These are phyloP conservation scores for Chesias legatella DNA, from an alignment of 2,888 invertebrate species.

Conservation along the genomic window DNA sequence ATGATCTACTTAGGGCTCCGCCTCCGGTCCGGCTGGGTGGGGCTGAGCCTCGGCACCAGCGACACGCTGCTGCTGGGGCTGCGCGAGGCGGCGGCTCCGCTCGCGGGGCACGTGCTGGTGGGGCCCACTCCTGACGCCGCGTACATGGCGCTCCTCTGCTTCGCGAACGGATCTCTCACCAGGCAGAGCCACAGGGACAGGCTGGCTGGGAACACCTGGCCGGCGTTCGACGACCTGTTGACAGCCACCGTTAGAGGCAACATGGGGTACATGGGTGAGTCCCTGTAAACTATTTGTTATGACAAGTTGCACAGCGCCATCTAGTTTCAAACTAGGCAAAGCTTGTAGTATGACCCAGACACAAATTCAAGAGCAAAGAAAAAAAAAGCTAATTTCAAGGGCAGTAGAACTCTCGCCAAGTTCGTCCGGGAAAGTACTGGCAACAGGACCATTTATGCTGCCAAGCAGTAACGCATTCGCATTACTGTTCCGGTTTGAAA, in stretches of 20 bases:
- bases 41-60: constrained; percentile 95
- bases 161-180: constrained; percentile 96
- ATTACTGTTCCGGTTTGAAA: too few relatives aligned
- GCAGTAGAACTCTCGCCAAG: too few relatives aligned
- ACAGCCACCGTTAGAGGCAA: constrained; percentile 93
- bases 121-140: constrained; percentile 89
- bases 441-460: too few relatives aligned
- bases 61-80: constrained; percentile 94
- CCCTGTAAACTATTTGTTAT: too few relatives aligned
- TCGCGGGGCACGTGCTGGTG: constrained; percentile 92
- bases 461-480: too few relatives aligned
- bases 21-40: constrained; percentile 89
- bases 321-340: too few relatives aligned
- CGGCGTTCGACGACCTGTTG: constrained; percentile 89
- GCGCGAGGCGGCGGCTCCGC: constrained; percentile 82
- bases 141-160: constrained; percentile 95
- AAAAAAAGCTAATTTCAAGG: too few relatives aligned
- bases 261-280: constrained; percentile 92
- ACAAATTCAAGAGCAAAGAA: too few relatives aligned
- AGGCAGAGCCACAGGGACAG: constrained; percentile 90
- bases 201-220: constrained; percentile 90
- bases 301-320: too few relatives aligned
- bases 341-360: too few relatives aligned
- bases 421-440: too few relatives aligned
- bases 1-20: constrained; percentile 83